Conservation (phyloP, 2,113 vertebrate species). For the Formicarius rufipectus region DNA sequence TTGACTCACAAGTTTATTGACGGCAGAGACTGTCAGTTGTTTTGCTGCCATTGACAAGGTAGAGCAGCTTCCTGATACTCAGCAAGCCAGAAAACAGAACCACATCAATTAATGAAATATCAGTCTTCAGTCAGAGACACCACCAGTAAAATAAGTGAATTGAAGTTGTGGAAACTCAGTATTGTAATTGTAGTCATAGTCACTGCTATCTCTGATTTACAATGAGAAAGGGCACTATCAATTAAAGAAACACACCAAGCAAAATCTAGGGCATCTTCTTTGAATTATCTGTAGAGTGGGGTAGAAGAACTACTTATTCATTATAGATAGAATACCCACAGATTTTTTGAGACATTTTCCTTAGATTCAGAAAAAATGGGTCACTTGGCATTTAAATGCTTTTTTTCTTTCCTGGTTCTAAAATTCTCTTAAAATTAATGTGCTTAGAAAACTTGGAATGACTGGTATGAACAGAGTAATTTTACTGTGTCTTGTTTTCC, state of each 20-base stretch:
- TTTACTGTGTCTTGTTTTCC: conserved; percentile 61
- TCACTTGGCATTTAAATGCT: conserved; percentile 63
- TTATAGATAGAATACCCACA: conserved; percentile 43
- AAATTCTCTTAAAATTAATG: conserved; percentile 61
- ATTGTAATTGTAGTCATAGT: neutral
- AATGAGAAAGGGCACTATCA: conserved; percentile 22
- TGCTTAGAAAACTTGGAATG: conserved; percentile 55
- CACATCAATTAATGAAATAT: neutral
- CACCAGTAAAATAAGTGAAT: neutral
- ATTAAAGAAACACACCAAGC: conserved; percentile 39
- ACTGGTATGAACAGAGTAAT: conserved; percentile 53
- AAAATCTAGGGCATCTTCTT: conserved; percentile 55
- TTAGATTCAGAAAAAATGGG: conserved; percentile 53
- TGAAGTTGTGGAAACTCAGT: neutral
- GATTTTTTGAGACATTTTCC: conserved; percentile 49
- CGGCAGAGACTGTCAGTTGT: neutral
- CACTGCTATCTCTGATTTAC: neutral
- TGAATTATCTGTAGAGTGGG: conserved; percentile 25
- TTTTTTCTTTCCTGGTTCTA: conserved; percentile 43
- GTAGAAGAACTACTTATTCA: conserved; percentile 37
- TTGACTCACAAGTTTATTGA: neutral
- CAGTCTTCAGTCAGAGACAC: neutral
- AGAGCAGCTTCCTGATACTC: neutral
- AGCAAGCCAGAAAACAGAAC: neutral
- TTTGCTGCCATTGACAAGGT: neutral